Evolutionary conservation across 2,888 invertebrate genomes (phyloP).

Genomic region (Himalopsyche tibetana): DNA sequence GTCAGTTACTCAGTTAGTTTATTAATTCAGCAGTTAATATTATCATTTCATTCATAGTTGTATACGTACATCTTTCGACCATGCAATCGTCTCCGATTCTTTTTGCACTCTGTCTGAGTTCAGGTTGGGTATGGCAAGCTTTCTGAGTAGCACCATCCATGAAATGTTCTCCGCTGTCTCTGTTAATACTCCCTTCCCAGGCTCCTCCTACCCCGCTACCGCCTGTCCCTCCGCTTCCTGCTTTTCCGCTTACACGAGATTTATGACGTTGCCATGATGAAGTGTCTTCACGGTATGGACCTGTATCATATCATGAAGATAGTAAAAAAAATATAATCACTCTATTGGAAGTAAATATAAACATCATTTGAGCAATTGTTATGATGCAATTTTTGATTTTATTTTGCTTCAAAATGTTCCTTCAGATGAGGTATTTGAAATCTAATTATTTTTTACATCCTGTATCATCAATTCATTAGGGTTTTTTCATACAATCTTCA

Average conservation of each 20-base stretch:
- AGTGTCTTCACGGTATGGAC: constrained; percentile 63
- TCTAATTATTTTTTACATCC: too few species aligned
- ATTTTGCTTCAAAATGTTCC: too few species aligned
- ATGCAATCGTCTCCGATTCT: constrained; percentile 84
- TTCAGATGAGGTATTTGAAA: too few species aligned
- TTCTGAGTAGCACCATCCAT: constrained; percentile 67
- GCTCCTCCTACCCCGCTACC: constrained; percentile 67
- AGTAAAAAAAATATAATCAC: too few species aligned
- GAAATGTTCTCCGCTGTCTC: constrained; percentile 57
- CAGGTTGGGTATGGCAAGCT: constrained; percentile 76
- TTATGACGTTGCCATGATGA: constrained; percentile 60
- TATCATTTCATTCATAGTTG: background rate
- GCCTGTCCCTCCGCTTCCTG: constrained; percentile 49
- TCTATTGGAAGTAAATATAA: too few species aligned
- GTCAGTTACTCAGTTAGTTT: background rate
- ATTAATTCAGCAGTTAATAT: background rate
- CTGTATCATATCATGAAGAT: constrained; percentile 18
- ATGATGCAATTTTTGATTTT: too few species aligned
- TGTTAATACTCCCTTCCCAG: constrained; percentile 67
- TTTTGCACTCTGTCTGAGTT: constrained; percentile 79
- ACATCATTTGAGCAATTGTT: too few species aligned
- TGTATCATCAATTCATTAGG: too few species aligned
- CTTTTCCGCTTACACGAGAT: constrained; percentile 66
- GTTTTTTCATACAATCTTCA: too few species aligned
- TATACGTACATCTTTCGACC: constrained; percentile 77